A percentile compares a stretch with the other conserved stretches of the same genome.
phyloP scores from a whole-genome alignment of 1,140 invertebrate species.

The Globodera rostochiensis region DNA sequence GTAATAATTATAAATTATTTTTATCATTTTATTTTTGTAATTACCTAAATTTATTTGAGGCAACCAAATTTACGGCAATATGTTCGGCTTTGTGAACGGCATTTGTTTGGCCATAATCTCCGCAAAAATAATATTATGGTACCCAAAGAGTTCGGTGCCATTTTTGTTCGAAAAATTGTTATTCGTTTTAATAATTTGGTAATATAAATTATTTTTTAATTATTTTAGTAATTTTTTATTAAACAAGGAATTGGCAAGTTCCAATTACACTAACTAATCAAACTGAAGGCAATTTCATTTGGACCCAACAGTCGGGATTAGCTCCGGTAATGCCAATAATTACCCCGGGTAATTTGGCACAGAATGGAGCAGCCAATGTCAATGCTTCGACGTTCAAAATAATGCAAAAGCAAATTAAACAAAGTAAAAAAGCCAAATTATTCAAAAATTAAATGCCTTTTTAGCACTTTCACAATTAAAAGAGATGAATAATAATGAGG shows the following conservation, averaged over 20 bases:
- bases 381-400: background rate
- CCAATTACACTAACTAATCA: background rate
- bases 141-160: slow-evolving; percentile 12
- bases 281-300: background rate
- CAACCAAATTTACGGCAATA: slow-evolving; percentile 11
- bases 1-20: background rate
- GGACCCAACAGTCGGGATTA: background rate
- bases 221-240: background rate
- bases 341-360: background rate
- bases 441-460: background rate
- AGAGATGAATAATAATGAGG: background rate
- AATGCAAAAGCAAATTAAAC: background rate
- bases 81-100: slow-evolving; percentile 11
- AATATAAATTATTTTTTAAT: background rate
- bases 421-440: background rate
- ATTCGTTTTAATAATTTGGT: slow-evolving; percentile 10
- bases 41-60: background rate
- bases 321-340: background rate
- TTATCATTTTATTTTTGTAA: background rate
- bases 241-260: background rate
- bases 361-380: background rate
- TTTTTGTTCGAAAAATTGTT: slow-evolving; percentile 19
- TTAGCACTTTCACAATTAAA: background rate
- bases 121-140: slow-evolving; percentile 12
- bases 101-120: slow-evolving; percentile 1